Evolutionary conservation across 2,113 vertebrate genomes (phyloP).

Genomic region (Jacana jacana): DNA sequence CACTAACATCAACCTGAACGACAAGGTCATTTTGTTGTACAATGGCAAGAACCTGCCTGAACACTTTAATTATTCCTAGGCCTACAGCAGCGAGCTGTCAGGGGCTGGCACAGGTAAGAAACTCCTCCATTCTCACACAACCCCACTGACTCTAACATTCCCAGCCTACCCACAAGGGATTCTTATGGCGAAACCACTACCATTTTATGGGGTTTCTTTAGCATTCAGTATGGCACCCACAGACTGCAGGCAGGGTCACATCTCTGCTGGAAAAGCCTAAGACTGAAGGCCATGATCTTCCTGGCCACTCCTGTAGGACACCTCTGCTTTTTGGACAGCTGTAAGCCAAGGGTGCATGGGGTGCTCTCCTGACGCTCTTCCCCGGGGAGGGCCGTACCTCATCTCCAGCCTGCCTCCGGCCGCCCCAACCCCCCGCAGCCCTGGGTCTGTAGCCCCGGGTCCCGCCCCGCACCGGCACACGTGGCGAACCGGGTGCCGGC

Average conservation of each 20-base stretch:
- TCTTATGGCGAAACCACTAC: not conserved
- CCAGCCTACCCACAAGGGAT: no score
- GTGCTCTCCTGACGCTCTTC: not conserved
- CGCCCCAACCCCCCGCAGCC: not conserved
- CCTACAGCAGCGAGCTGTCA: not conserved
- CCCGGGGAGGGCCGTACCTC: not conserved
- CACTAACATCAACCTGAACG: not conserved
- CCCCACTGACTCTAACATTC: accelerated
- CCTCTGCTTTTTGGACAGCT: accelerated
- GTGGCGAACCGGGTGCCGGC: not conserved
- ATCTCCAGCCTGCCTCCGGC: no score
- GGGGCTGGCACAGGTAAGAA: not conserved
- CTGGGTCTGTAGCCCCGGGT: not conserved
- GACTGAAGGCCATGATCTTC: accelerated
- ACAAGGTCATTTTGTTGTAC: not conserved
- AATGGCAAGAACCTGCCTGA: not conserved
- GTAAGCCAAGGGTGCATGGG: not conserved
- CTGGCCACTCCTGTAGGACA: not conserved
- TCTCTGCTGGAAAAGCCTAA: not conserved
- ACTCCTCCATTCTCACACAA: accelerated
- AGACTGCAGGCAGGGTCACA: not conserved
- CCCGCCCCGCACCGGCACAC: not conserved
- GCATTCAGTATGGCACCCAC: accelerated
- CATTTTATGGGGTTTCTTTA: not conserved
- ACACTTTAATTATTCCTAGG: not conserved